These are phyloP conservation scores for Chloroclystis v-ata DNA, from an alignment of 2,888 invertebrate species.

Conservation along the genomic window DNA sequence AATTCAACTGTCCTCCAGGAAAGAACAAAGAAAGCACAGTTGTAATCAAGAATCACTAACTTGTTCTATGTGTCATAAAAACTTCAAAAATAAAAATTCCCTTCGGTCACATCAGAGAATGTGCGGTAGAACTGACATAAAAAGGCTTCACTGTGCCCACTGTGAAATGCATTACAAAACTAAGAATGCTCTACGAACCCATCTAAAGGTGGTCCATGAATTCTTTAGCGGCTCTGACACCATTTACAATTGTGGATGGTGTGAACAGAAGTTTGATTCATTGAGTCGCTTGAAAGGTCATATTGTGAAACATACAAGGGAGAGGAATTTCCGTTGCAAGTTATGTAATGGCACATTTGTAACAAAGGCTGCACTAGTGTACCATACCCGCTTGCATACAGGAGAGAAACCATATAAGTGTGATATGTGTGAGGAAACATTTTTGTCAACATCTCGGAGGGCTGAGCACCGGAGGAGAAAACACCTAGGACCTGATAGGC, in stretches of 20 bases:
- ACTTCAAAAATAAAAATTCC: neutral
- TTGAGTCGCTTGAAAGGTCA: conserved; percentile 5
- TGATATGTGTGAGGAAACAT: conserved; percentile 55
- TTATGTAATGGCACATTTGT: conserved; percentile 59
- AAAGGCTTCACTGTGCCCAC: neutral
- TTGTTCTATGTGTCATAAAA: neutral
- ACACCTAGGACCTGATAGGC: conserved; percentile 56
- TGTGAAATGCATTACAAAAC: neutral
- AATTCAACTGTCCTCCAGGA: conserved; percentile 51
- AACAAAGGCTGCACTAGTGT: conserved; percentile 63
- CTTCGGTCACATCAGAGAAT: neutral
- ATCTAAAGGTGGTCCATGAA: neutral
- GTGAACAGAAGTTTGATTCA: neutral
- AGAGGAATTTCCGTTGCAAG: conserved; percentile 62
- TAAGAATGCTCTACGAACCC: conserved; percentile 2
- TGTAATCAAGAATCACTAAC: neutral
- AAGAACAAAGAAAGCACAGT: conserved; percentile 46
- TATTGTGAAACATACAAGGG: conserved; percentile 58
- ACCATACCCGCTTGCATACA: conserved; percentile 65
- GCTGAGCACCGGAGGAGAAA: conserved; percentile 68
- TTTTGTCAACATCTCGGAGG: conserved; percentile 60
- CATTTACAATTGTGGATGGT: neutral
- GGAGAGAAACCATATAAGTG: conserved; percentile 68
- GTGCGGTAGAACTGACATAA: neutral
- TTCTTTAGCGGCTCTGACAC: neutral